Conservation (phyloP, 2,113 vertebrate species). For the Crypturellus undulatus region DNA sequence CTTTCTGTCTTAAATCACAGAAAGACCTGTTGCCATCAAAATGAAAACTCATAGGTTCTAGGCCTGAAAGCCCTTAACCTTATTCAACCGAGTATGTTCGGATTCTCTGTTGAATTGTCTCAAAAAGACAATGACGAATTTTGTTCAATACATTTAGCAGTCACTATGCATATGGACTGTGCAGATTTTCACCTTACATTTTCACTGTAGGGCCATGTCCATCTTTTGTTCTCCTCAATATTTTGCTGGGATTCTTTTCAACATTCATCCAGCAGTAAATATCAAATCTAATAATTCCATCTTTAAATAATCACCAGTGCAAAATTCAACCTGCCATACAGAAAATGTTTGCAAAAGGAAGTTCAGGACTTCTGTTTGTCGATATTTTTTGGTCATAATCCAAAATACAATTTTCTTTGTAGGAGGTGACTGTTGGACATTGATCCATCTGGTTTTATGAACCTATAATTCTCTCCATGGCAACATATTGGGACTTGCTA, state of each 20-base stretch:
- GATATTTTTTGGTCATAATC: not conserved
- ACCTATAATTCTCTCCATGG: conserved; percentile 60
- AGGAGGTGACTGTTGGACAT: not conserved
- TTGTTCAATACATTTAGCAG: not conserved
- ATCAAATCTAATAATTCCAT: not conserved
- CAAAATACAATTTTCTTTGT: not conserved
- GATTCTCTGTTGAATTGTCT: not conserved
- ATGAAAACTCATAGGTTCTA: not conserved
- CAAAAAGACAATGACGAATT: not conserved
- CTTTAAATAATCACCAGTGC: not conserved
- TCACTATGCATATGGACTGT: not conserved
- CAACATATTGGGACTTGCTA: conserved; percentile 13
- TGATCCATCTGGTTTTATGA: not conserved
- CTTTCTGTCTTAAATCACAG: not conserved
- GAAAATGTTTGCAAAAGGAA: not conserved
- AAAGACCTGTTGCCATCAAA: not conserved
- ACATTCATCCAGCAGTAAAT: not conserved
- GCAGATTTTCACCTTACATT: not conserved
- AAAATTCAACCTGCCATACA: not conserved
- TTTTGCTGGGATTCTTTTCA: not conserved
- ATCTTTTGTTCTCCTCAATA: not conserved
- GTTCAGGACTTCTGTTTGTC: not conserved
- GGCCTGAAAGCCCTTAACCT: not conserved
- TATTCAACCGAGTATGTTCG: not conserved
- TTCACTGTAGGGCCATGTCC: not conserved